Percentiles rank a stretch among this genome's conserved stretches.
These are phyloP conservation scores for Conus ventricosus DNA, from an alignment of 1,140 invertebrate genomes.

Conservation along the genomic window DNA sequence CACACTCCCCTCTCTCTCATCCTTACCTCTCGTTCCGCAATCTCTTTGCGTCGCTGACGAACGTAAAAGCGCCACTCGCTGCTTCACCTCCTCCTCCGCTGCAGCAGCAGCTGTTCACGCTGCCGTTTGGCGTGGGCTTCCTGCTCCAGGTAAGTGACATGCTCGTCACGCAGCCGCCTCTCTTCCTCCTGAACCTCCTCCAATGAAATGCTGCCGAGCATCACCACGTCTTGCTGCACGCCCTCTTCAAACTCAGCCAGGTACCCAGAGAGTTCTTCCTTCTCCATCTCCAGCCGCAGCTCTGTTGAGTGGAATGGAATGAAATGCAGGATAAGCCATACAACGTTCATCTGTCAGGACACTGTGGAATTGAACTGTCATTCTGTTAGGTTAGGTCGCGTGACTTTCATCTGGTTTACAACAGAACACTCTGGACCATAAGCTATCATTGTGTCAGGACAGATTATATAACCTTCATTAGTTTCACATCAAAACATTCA, in stretches of 20 bases:
- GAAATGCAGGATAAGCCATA: too few relatives aligned
- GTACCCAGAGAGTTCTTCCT: conserved; percentile 62
- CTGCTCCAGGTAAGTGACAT: conserved; percentile 65
- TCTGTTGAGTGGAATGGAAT: conserved; percentile 45
- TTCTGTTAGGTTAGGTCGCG: too few relatives aligned
- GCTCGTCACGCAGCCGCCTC: conserved; percentile 68
- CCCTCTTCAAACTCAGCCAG: conserved; percentile 66
- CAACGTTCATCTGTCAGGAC: too few relatives aligned
- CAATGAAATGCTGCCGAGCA: conserved; percentile 69
- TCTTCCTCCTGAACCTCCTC: conserved; percentile 72
- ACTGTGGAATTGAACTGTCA: too few relatives aligned
- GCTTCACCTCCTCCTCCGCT: conserved; percentile 68
- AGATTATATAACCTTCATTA: too few relatives aligned
- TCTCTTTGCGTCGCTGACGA: conserved; percentile 56
- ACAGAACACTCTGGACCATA: too few relatives aligned
- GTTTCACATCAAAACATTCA: too few relatives aligned
- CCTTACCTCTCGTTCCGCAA: conserved; percentile 54
- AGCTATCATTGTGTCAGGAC: neutral
- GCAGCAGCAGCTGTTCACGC: conserved; percentile 54
- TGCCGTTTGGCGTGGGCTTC: conserved; percentile 55
- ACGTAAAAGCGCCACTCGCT: conserved; percentile 58
- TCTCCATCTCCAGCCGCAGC: conserved; percentile 63
- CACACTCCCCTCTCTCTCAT: neutral
- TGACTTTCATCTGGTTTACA: too few relatives aligned
- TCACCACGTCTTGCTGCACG: conserved; percentile 68